A percentile compares a stretch with the other conserved stretches of the same genome.
Conservation (phyloP, 2,113 vertebrate species). For the Sylvietta virens region DNA sequence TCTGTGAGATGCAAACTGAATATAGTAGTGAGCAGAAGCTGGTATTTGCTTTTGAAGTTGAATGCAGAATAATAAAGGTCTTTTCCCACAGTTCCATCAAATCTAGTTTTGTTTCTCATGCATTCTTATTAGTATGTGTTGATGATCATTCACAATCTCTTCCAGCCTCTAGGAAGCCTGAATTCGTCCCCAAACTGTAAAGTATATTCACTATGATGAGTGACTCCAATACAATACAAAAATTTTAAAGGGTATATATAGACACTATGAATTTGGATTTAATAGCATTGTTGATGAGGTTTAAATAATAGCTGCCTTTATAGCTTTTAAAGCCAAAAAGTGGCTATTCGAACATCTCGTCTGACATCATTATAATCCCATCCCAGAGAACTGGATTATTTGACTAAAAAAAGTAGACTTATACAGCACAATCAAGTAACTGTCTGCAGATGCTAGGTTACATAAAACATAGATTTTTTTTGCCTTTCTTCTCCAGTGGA, state of each 20-base stretch:
- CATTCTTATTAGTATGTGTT: not conserved
- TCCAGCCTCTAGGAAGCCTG: not conserved
- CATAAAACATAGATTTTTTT: not conserved
- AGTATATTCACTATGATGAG: not conserved
- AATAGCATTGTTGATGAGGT: not conserved
- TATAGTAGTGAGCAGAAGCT: not conserved
- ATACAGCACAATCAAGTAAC: not conserved
- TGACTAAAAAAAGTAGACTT: not conserved
- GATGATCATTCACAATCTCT: not conserved
- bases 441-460: slow-evolving; percentile 17
- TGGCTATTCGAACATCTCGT: not conserved
- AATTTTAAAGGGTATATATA: not conserved
- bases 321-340: not conserved
- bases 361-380: not conserved
- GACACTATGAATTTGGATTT: not conserved
- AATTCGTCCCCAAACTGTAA: not conserved
- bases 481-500: not conserved
- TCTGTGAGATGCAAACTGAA: not conserved
- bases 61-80: not conserved
- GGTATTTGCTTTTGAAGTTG: not conserved
- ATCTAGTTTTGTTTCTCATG: not conserved
- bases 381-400: not conserved
- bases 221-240: not conserved
- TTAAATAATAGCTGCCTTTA: not conserved
- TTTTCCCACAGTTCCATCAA: not conserved